phyloP scores from a whole-genome alignment of 92 coral and sea anemone genomes.

The Montipora capitata region DNA sequence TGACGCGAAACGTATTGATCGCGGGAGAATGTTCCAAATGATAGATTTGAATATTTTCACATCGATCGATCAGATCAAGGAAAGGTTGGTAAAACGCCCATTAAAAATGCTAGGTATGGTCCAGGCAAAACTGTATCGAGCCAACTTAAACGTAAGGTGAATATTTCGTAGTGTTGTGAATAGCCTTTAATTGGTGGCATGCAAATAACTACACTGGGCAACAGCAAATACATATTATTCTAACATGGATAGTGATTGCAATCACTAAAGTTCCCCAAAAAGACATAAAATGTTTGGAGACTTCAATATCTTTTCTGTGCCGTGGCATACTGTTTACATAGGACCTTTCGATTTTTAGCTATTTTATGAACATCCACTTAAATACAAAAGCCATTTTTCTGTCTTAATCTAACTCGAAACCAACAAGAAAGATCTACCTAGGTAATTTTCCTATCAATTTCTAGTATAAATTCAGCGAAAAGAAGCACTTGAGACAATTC shows the following conservation, averaged over 20 bases:
- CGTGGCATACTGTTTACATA: slow-evolving; percentile 6
- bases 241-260: slow-evolving; percentile 8
- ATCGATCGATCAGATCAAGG: too few species aligned
- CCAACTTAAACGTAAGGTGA: not conserved
- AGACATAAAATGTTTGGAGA: slow-evolving; percentile 3
- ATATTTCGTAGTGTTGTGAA: slow-evolving; percentile 4
- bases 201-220: slow-evolving; percentile 21
- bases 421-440: not conserved
- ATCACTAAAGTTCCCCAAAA: not conserved
- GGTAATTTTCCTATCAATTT: too few species aligned
- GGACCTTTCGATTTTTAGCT: not conserved
- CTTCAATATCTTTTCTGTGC: slow-evolving; percentile 2
- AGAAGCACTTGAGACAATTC: too few species aligned
- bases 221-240: not conserved
- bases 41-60: too few species aligned
- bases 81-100: too few species aligned
- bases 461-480: too few species aligned
- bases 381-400: not conserved
- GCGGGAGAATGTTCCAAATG: too few species aligned
- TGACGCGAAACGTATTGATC: too few species aligned
- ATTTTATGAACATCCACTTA: slow-evolving; percentile 13
- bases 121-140: too few species aligned
- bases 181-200: not conserved
- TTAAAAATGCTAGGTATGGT: too few species aligned
- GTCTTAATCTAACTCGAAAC: slow-evolving; percentile 5